These are phyloP conservation scores for Caenorhabditis inopinata DNA, from an alignment of 1,140 invertebrate species.

Conservation along the genomic window DNA sequence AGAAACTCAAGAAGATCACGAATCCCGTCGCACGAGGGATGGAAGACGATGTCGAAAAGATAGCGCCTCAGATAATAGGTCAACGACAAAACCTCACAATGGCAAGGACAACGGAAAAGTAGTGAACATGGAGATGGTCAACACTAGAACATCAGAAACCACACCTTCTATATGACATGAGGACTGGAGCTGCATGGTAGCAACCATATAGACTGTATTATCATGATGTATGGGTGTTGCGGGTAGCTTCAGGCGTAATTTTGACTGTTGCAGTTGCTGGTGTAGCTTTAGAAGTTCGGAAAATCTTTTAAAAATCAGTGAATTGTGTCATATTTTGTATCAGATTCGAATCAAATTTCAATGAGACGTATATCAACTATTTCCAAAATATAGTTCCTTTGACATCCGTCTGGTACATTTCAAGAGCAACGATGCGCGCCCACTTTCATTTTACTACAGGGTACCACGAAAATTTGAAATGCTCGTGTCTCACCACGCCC, in stretches of 20 bases:
- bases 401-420: no score
- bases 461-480: no score
- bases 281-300: background rate
- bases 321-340: no score
- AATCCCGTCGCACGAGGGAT: background rate
- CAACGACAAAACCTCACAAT: background rate
- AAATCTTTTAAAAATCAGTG: no score
- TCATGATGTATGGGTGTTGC: slow-evolving; percentile 13
- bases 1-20: background rate
- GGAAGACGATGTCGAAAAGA: background rate
- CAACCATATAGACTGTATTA: background rate
- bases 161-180: background rate
- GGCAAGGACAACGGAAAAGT: background rate
- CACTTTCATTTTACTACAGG: no score
- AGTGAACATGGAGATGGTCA: background rate
- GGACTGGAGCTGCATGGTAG: slow-evolving; percentile 3
- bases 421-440: no score
- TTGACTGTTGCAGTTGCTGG: background rate
- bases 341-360: no score
- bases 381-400: no score
- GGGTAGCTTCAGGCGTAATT: background rate
- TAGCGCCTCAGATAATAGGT: background rate
- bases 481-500: no score
- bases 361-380: no score
- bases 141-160: background rate